Evolutionary conservation across 53 echinoderm and acorn worm species (phyloP), one percentile per base, ranked within the genome.

Genomic region (Actinopyga echinites): DNA sequence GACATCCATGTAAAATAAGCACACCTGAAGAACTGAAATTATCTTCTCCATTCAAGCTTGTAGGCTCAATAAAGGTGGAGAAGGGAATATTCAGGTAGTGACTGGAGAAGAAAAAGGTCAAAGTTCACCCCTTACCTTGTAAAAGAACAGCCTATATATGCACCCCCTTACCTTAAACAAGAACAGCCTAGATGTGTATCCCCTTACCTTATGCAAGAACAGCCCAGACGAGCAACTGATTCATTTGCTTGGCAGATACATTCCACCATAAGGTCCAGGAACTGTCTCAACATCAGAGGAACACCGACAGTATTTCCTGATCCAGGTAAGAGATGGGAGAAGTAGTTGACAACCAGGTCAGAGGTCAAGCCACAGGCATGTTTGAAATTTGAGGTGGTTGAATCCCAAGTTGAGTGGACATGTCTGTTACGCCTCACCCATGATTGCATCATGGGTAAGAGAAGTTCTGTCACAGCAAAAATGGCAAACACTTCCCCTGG

Each of bases 361-460:
- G 99, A 90, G 57, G 99, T 88, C 64, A 99, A 90, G 62, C 99
- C 99, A 36, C 99, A 99, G 31, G 99, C 99, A 68, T 99, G 99
- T 79, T 99, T 94, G 91, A 99, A 95, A 85, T 99, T 94, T 21
- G 91, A 86, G 12, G 92, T 90, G 31, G 92, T 92, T 53, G 92
- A 85, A 43, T 95, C 94, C 94, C 94, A 94, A 44, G 89, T 83
- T 37, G 90, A 90, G 80, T 89, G 93, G 65, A 92, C 84, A n/a
- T 93, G 99, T 20, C 94, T 86, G 79, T 94, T 94, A 30, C 99
- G 92, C 38, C 93, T 86, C 32, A 99, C 94, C 99, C 99, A 99
- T 22, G 94, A 92, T 64, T 93, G 92, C 61, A 99, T 79, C 99
- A 99, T 99, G 75, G 99, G 99, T 0, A 99, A 86, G 53, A 99